Evolutionary conservation across 2,113 vertebrate genomes (phyloP).

Genomic region (Tauraco erythrolophus): DNA sequence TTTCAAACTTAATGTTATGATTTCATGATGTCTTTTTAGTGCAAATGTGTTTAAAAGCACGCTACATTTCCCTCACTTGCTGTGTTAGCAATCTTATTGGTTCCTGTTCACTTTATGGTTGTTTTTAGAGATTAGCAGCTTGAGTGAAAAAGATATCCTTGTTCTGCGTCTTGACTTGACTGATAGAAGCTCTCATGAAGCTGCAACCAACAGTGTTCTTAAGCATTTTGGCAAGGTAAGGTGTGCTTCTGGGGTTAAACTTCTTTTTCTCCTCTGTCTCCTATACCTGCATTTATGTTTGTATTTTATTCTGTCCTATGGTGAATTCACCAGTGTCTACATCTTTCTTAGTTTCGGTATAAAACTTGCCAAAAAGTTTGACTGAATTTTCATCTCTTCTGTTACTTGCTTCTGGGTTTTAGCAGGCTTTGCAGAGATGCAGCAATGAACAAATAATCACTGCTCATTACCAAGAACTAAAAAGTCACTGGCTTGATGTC

Average conservation of each 20-base stretch:
- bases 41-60: background rate
- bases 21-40: background rate
- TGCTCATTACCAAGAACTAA: background rate
- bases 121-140: slow-evolving; percentile 80
- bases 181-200: slow-evolving; percentile 82
- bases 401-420: background rate
- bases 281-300: background rate
- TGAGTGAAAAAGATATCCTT: slow-evolving; percentile 86
- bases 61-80: background rate
- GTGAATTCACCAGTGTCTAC: background rate
- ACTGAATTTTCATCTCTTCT: background rate
- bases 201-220: slow-evolving; percentile 82
- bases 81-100: background rate
- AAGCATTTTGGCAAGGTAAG: slow-evolving; percentile 90
- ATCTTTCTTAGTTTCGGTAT: background rate
- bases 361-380: background rate
- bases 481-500: background rate
- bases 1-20: background rate
- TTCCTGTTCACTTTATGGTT: background rate
- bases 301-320: background rate
- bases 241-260: background rate
- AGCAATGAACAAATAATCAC: background rate
- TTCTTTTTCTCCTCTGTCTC: background rate
- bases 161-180: slow-evolving; percentile 91
- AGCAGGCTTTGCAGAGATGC: background rate